Base-by-base conservation (phyloP, 2,888 invertebrate genomes). In the Phaedon cochleariae region DNA sequence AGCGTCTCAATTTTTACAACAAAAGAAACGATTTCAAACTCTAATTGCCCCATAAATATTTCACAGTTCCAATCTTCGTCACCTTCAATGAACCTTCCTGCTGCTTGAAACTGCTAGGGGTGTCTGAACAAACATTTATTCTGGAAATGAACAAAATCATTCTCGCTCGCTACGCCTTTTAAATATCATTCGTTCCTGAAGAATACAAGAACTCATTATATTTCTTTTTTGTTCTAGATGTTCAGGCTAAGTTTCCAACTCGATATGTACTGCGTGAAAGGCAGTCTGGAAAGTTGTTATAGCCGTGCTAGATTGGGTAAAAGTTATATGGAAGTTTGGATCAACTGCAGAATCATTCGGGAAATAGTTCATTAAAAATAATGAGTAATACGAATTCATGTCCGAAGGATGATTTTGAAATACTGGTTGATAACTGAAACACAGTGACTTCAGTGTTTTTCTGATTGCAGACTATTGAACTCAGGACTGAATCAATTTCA, bases 121-220 rank as follows among this genome's bases (percentile, higher is more conserved):
- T 64, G 64, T 64, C 59, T 64, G 48, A 64, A 63, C 58, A 63
- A 64, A 64, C 59, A 45, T 64, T 64, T 59, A 64, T 59, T 64
- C 64, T 59, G 22, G 46, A 54, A 64, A 58, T 59, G 63, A 63
- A 63, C 58, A 58, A 15, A 63, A 59, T 63, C 63, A 63, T 64
- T 64, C 58, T 53, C 45, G 57, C 58, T 34, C 17, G 57, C 29
- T 45, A 20, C 45, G 26, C 45, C 57, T 57, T 45, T 45, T 29
- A 57, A 55, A 26, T 45, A 57, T 57, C 46, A 57, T 57, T 41
- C 45, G 45, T 29, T 26, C 46, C 26, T 0, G 45, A n/a, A 54
- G 57, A 26, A 46, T 41, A 26, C 26, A 57, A 17, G 26, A 45
- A 26, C 29, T 26, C 45, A 45, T 17, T 26, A 45, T 26, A 45